Evolutionary conservation across 2,113 vertebrate species (phyloP), one percentile per base, ranked within the genome.

Genomic region (Lepus europaeus): DNA sequence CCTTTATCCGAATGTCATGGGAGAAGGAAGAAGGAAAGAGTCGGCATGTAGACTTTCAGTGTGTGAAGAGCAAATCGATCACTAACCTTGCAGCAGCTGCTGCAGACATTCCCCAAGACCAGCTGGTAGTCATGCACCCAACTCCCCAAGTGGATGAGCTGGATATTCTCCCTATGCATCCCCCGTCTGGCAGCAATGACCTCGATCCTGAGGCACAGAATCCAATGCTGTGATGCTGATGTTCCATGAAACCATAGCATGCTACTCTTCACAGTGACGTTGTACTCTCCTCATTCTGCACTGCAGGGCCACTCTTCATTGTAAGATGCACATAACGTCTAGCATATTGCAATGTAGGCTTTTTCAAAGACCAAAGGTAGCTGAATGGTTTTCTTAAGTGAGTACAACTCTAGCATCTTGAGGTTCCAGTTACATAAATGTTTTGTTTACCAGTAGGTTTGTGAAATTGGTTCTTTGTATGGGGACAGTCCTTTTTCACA

Each of bases 1-100:
- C 99, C 0, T 99, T 99, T 96, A 99, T 99, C 98, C 98, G 99
- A 91, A 99, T 99, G 99, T 99, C 99, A 1, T 99, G 99, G 99
- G 99, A 99, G 97, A 99, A 99, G 93, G 99, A 99, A 93, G 99
- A 99, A 95, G 99, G 99, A 0, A 99, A 99, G 98, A 99, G 99
- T 84, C 98, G 99, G 36, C 99, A 99, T 1, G 99, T 99, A 70
- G 99, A 99, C 98, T 99, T 99, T 93, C 99, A 99, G 97, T 99
- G 99, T 0, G 99, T 99, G 27, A 99, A 99, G 96, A 99, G 99
- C 97, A 99, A 99, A 98, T 99, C 99, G 70, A 99, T 99, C 95
- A 99, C 99, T 36, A 99, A 99, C 94, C 95, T 99, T 86, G 99
- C 99, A 0, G 99, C 99, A 0, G 99, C 99, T 0, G 99, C 99